A percentile compares a stretch with the other conserved stretches of the same genome.
Conservation (phyloP, 2,888 invertebrate genomes). For the Agriotes lineatus region DNA sequence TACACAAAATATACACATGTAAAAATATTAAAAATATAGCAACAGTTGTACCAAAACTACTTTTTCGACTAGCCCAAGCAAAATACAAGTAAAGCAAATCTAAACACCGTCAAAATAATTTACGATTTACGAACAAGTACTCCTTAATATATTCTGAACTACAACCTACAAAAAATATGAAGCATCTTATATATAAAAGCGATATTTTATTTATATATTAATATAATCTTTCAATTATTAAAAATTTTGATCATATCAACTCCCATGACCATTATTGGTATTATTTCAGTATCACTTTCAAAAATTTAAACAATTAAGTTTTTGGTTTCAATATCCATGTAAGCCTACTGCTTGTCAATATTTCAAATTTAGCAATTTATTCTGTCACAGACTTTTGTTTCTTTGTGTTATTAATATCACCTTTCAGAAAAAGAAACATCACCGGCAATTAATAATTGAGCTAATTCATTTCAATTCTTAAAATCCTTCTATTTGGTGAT, state of each 20-base stretch:
- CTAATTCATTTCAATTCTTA: neutral
- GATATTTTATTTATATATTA: constrained; percentile 36
- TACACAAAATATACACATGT: constrained; percentile 24
- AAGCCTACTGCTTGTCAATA: constrained; percentile 1
- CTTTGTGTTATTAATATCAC: constrained; percentile 27
- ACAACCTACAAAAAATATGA: constrained; percentile 40
- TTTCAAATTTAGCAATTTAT: constrained; percentile 6
- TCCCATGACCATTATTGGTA: constrained; percentile 11
- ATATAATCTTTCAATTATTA: constrained; percentile 21
- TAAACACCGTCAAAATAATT: constrained; percentile 46
- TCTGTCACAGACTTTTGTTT: neutral
- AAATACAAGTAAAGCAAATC: constrained; percentile 50
- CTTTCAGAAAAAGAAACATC: constrained; percentile 13
- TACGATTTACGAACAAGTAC: constrained; percentile 35
- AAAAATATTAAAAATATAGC: constrained; percentile 35
- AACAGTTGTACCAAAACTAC: constrained; percentile 36
- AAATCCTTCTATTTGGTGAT: neutral
- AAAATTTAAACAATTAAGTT: constrained; percentile 21
- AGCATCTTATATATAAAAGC: constrained; percentile 40
- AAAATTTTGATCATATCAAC: constrained; percentile 20
- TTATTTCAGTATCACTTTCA: constrained; percentile 36
- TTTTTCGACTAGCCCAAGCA: constrained; percentile 54
- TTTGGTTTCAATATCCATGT: constrained; percentile 36
- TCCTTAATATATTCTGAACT: constrained; percentile 23
- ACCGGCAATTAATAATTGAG: neutral